A percentile compares a stretch with the other conserved stretches of the same genome.
Evolutionary conservation across 2,113 vertebrate species (phyloP).

Genomic region (Centrocercus urophasianus): DNA sequence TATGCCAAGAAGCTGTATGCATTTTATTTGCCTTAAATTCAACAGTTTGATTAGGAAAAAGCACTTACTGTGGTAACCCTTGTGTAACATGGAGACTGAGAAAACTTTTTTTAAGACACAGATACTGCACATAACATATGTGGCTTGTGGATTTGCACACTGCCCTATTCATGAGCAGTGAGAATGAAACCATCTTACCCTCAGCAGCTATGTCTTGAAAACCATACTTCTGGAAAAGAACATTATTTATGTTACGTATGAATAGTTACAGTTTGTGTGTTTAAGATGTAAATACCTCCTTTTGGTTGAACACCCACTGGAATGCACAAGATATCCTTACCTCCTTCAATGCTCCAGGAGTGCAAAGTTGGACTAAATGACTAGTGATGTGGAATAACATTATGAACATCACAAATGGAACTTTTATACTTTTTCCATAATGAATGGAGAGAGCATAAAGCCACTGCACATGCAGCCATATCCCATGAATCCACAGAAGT

Average conservation of each 20-base stretch:
- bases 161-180: constrained; percentile 59
- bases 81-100: background rate
- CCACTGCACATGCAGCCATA: background rate
- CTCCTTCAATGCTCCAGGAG: background rate
- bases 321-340: constrained; percentile 14
- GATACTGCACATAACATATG: constrained; percentile 43
- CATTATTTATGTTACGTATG: constrained; percentile 65
- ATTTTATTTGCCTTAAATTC: constrained; percentile 26
- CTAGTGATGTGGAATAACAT: constrained; percentile 1
- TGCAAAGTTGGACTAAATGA: background rate
- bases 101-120: constrained; percentile 39
- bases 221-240: constrained; percentile 55
- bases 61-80: background rate
- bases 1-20: background rate
- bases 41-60: background rate
- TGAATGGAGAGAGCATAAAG: constrained; percentile 35
- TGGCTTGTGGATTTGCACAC: constrained; percentile 46
- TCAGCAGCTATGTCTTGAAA: constrained; percentile 51
- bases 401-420: constrained; percentile 50
- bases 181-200: constrained; percentile 43
- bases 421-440: constrained; percentile 49
- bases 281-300: constrained; percentile 53
- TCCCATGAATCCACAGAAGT: background rate
- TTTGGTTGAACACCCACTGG: constrained; percentile 34
- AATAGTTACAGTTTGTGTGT: constrained; percentile 48